A percentile compares a stretch with the other conserved stretches of the same genome.
These are phyloP conservation scores for Thomomys bottae DNA, from an alignment of 2,113 vertebrate species.

Conservation along the genomic window DNA sequence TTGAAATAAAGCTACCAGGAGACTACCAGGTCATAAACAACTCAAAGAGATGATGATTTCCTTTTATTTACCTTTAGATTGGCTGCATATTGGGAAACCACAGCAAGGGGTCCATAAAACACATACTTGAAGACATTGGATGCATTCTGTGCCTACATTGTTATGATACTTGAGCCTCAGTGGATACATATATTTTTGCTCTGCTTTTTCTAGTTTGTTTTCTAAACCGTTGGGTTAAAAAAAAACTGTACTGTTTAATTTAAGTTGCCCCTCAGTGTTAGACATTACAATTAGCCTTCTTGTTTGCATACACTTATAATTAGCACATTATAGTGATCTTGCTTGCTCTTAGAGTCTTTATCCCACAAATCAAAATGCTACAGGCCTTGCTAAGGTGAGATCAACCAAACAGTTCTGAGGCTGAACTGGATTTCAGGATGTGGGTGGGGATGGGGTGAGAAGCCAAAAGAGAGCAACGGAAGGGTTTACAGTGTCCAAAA, in stretches of 20 bases:
- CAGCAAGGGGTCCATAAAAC: background rate
- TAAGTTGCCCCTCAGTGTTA: conserved; percentile 40
- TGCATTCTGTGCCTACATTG: background rate
- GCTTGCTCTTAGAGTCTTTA: conserved; percentile 38
- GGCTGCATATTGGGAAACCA: background rate
- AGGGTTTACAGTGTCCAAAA: too few relatives aligned
- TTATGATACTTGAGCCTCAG: background rate
- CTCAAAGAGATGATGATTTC: conserved; percentile 4
- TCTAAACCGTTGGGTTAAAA: conserved; percentile 27
- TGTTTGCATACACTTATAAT: conserved; percentile 27
- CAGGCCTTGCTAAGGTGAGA: background rate
- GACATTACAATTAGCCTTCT: conserved; percentile 34
- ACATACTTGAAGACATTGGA: background rate
- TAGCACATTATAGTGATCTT: background rate
- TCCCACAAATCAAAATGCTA: background rate
- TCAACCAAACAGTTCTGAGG: background rate
- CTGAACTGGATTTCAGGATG: background rate
- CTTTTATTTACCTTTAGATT: conserved; percentile 56
- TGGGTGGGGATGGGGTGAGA: too few relatives aligned
- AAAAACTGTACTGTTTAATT: conserved; percentile 34
- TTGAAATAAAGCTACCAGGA: conserved; percentile 60
- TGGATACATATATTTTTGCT: background rate
- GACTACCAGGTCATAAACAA: conserved; percentile 26
- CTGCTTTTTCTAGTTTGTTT: conserved; percentile 29
- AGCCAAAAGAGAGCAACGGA: too few relatives aligned